These are phyloP conservation scores for Glyphotaelius pellucidus DNA, from an alignment of 2,888 invertebrate genomes.

Conservation along the genomic window DNA sequence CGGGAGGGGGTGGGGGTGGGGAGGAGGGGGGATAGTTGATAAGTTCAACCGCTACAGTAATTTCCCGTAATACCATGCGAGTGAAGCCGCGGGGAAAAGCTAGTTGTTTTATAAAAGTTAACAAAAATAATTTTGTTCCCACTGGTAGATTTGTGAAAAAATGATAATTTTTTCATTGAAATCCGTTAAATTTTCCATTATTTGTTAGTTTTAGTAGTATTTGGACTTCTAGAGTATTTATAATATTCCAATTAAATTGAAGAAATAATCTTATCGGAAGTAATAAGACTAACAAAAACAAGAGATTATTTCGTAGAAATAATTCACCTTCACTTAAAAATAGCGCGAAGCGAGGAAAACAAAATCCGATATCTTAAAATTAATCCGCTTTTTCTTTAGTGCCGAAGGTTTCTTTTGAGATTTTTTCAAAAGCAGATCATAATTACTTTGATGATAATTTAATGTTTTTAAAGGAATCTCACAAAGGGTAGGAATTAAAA, in stretches of 20 bases:
- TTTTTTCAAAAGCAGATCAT: conserved; percentile 59
- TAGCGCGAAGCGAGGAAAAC: conserved; percentile 45
- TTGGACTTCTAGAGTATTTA: neutral
- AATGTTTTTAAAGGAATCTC: conserved; percentile 62
- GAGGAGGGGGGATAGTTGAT: no score
- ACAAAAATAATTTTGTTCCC: no score
- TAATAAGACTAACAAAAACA: neutral
- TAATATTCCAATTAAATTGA: neutral
- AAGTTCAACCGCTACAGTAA: no score
- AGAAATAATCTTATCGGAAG: neutral
- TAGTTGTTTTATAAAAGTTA: neutral
- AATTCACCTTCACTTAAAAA: conserved; percentile 25
- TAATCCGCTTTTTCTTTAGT: conserved; percentile 45
- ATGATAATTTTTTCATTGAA: no score
- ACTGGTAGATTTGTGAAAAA: no score
- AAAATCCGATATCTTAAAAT: conserved; percentile 51
- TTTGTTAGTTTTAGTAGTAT: neutral
- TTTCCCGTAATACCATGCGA: no score
- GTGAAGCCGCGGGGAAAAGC: no score
- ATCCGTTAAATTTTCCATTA: no score
- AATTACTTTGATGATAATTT: conserved; percentile 66
- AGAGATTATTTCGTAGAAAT: neutral
- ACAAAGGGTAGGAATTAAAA: conserved; percentile 64
- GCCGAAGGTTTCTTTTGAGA: conserved; percentile 53
- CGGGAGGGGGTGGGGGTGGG: no score